These are phyloP conservation scores for Pangasius macronema DNA, from an alignment of 2,797 vertebrate species.

Conservation along the genomic window DNA sequence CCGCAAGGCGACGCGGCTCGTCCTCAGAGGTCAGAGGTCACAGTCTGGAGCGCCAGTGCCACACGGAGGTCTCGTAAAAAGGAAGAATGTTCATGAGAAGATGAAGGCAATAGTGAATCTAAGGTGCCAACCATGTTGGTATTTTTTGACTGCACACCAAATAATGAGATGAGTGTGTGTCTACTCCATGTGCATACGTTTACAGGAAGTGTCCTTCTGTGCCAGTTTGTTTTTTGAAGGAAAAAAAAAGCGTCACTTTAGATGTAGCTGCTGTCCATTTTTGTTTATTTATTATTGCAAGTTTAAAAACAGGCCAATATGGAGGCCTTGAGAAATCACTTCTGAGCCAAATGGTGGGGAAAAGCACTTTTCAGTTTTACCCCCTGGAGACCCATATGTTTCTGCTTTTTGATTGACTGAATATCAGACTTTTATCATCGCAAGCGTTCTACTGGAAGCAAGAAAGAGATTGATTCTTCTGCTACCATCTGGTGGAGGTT, in stretches of 20 bases:
- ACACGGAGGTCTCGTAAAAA: not conserved
- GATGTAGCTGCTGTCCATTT: slow-evolving; percentile 54
- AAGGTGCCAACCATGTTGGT: slow-evolving; percentile 46
- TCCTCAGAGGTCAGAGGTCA: slow-evolving; percentile 27
- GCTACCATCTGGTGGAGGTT: slow-evolving; percentile 39
- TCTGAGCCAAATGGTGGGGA: slow-evolving; percentile 37
- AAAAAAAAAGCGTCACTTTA: slow-evolving; percentile 46
- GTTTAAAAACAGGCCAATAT: slow-evolving; percentile 28
- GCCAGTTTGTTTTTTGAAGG: slow-evolving; percentile 44
- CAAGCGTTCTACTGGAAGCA: slow-evolving; percentile 10
- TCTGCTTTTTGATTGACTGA: slow-evolving; percentile 40
- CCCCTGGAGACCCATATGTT: slow-evolving; percentile 36
- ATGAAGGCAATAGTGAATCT: slow-evolving; percentile 38
- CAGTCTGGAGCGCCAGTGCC: not conserved
- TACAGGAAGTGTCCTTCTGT: slow-evolving; percentile 65
- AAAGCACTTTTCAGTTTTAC: slow-evolving; percentile 40
- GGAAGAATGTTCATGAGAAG: slow-evolving; percentile 19
- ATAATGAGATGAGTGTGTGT: slow-evolving; percentile 33
- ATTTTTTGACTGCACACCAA: slow-evolving; percentile 45
- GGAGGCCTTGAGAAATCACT: slow-evolving; percentile 33
- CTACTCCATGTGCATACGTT: slow-evolving; percentile 3
- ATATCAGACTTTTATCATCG: slow-evolving; percentile 15
- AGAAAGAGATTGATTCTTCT: slow-evolving; percentile 11
- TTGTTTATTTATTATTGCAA: slow-evolving; percentile 52
- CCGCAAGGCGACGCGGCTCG: not conserved